These are phyloP conservation scores for Micrasema minimum DNA, from an alignment of 1,140 invertebrate species.

Conservation along the genomic window DNA sequence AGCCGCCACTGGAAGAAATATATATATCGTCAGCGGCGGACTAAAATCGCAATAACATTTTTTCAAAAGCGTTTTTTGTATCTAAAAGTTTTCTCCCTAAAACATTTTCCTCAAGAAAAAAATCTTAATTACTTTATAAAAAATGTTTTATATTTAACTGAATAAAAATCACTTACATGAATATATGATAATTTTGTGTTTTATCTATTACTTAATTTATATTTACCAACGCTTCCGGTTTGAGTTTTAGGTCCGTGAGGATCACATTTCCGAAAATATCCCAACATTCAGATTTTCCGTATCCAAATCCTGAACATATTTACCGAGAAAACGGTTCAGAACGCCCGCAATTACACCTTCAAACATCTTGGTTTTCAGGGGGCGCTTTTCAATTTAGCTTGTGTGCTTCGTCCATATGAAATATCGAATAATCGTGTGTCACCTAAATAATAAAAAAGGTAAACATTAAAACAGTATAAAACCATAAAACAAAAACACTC, in stretches of 20 bases:
- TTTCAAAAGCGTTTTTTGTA: too few relatives aligned
- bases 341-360: constrained; percentile 82
- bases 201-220: too few relatives aligned
- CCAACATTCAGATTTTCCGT: constrained; percentile 85
- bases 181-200: too few relatives aligned
- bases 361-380: constrained; percentile 68
- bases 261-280: constrained; percentile 84
- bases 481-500: not conserved
- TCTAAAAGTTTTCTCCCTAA: too few relatives aligned
- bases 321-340: constrained; percentile 81
- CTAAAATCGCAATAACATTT: too few relatives aligned
- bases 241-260: constrained; percentile 79
- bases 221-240: constrained; percentile 83
- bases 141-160: too few relatives aligned
- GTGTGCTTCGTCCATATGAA: not conserved
- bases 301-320: constrained; percentile 84
- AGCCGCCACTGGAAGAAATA: too few relatives aligned
- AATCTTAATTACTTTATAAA: too few relatives aligned
- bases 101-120: too few relatives aligned
- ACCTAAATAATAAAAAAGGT: constrained; percentile 2
- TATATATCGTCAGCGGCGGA: too few relatives aligned
- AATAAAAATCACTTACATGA: too few relatives aligned
- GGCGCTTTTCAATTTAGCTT: constrained; percentile 13
- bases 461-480: not conserved
- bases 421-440: not conserved